These are phyloP conservation scores for Leucophenga varia DNA, from an alignment of 1,140 invertebrate genomes.

Conservation along the genomic window DNA sequence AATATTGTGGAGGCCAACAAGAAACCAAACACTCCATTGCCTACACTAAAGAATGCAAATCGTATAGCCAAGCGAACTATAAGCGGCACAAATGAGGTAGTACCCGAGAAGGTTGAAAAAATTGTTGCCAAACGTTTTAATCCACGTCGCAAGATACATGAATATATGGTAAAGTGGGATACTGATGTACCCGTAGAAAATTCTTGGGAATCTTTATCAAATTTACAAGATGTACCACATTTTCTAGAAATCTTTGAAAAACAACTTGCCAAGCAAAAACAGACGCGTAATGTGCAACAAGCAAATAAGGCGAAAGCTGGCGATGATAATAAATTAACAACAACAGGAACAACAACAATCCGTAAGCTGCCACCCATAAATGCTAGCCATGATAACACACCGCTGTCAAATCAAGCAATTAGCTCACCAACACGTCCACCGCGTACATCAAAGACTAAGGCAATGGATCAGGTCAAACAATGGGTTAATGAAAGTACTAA, in stretches of 20 bases:
- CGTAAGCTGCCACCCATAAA: not conserved
- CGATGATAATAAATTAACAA: constrained; percentile 30
- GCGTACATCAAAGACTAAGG: constrained; percentile 76
- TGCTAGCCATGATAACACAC: constrained; percentile 25
- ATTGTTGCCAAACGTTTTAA: constrained; percentile 80
- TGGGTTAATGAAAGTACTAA: constrained; percentile 60
- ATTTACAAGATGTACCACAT: constrained; percentile 72
- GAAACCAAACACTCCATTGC: constrained; percentile 28
- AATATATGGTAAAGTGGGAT: constrained; percentile 83
- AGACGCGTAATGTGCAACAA: constrained; percentile 62
- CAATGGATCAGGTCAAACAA: constrained; percentile 79
- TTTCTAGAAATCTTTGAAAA: constrained; percentile 78
- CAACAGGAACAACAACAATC: constrained; percentile 12
- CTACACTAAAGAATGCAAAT: constrained; percentile 14
- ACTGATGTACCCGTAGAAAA: constrained; percentile 72
- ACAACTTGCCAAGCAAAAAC: constrained; percentile 73
- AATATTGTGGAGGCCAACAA: constrained; percentile 30
- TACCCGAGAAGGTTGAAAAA: constrained; percentile 65
- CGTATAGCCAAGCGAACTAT: constrained; percentile 45
- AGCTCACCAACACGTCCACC: constrained; percentile 63
- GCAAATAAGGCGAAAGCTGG: constrained; percentile 35
- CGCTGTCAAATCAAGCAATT: constrained; percentile 7
- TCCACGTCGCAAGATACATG: constrained; percentile 72
- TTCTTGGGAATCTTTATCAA: constrained; percentile 77
- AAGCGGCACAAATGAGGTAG: constrained; percentile 38